Evolutionary conservation across 1,140 invertebrate species (phyloP).

Genomic region (Habropoda laboriosa): DNA sequence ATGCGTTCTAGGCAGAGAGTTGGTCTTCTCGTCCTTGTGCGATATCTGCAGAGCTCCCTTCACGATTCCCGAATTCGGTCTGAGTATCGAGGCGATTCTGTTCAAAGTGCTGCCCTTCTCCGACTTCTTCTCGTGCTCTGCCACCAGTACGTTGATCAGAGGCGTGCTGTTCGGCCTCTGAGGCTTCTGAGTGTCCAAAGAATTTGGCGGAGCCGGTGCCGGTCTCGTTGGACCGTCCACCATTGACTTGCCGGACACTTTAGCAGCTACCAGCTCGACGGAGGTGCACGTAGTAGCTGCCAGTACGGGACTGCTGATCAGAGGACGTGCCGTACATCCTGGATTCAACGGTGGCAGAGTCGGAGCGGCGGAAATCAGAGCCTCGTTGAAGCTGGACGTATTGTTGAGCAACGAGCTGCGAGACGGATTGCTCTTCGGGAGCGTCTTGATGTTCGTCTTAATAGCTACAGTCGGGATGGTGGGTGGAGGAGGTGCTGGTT

Average conservation of each 20-base stretch:
- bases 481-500: conserved; percentile 81
- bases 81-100: conserved; percentile 90
- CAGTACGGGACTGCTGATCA: conserved; percentile 90
- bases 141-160: conserved; percentile 50
- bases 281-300: conserved; percentile 90
- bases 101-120: conserved; percentile 84
- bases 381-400: conserved; percentile 78
- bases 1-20: conserved; percentile 83
- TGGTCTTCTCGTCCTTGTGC: conserved; percentile 80
- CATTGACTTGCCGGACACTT: conserved; percentile 80
- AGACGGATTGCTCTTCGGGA: conserved; percentile 55
- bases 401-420: conserved; percentile 62
- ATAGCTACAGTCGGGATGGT: conserved; percentile 77
- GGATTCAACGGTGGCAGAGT: conserved; percentile 84
- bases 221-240: conserved; percentile 58
- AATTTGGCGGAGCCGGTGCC: conserved; percentile 47
- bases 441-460: conserved; percentile 74
- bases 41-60: conserved; percentile 68
- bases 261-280: conserved; percentile 85
- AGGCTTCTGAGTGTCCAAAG: conserved; percentile 43
- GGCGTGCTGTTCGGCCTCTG: conserved; percentile 69
- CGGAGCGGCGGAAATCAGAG: conserved; percentile 81
- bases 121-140: conserved; percentile 76
- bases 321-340: conserved; percentile 84
- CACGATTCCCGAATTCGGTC: conserved; percentile 84